Evolutionary conservation across 2,797 vertebrate species (phyloP).

Genomic region (Calcarius lapponicus): DNA sequence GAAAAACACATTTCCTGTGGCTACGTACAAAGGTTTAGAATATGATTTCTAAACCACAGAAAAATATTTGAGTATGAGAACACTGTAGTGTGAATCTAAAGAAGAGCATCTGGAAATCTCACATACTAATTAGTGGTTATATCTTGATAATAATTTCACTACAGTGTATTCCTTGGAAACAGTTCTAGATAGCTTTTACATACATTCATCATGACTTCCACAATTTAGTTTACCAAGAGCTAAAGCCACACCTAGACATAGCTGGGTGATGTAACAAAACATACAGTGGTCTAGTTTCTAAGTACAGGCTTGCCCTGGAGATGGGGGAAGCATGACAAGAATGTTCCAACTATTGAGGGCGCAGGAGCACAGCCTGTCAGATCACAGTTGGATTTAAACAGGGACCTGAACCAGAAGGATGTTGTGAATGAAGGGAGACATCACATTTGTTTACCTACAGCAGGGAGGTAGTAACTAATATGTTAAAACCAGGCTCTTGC

Average conservation of each 20-base stretch:
- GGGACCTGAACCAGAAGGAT: neutral
- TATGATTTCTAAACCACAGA: neutral
- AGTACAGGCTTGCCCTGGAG: conserved; percentile 65
- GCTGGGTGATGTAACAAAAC: conserved; percentile 11
- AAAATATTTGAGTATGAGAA: neutral
- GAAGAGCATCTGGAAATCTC: neutral
- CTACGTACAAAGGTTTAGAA: neutral
- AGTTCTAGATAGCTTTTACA: neutral
- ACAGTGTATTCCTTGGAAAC: neutral
- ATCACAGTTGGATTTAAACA: neutral
- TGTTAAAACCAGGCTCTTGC: neutral
- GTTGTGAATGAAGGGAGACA: neutral
- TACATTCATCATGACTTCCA: neutral
- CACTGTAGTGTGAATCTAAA: neutral
- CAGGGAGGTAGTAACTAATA: neutral
- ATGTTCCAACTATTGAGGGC: conserved; percentile 44
- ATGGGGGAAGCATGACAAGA: conserved; percentile 57
- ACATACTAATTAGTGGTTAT: neutral
- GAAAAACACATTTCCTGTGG: neutral
- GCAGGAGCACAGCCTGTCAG: neutral
- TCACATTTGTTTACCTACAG: neutral
- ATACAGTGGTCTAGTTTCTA: neutral
- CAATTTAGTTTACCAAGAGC: neutral
- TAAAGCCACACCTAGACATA: conserved; percentile 42
- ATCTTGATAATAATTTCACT: neutral